phyloP scores from a whole-genome alignment of 2,888 invertebrate genomes.

The Lochmaea crataegi region DNA sequence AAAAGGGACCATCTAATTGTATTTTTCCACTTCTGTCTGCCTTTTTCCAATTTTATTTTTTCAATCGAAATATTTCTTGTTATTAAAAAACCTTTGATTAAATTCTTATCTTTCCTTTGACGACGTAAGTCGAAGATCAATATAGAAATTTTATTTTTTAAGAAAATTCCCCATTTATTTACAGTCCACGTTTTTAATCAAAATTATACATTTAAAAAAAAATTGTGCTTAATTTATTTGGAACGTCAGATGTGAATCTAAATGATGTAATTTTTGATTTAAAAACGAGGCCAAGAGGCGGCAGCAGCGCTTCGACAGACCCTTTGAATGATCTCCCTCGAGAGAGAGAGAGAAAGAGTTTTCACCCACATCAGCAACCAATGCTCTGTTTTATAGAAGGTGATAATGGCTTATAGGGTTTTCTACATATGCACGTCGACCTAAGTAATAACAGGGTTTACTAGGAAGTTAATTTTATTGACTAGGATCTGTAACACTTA shows the following conservation, averaged over 20 bases:
- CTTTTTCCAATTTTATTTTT: too few relatives aligned
- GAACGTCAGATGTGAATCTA: conserved; percentile 4
- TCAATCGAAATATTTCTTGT: too few relatives aligned
- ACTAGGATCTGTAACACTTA: background rate
- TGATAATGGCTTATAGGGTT: conserved; percentile 14
- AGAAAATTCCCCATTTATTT: conserved; percentile 3
- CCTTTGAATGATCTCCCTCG: conserved; percentile 4
- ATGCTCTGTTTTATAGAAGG: background rate
- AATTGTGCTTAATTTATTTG: conserved; percentile 11
- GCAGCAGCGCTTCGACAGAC: background rate
- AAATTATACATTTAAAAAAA: conserved; percentile 3
- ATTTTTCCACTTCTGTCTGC: too few relatives aligned
- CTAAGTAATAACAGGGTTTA: conserved; percentile 3
- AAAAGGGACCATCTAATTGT: too few relatives aligned
- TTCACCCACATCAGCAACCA: conserved; percentile 10
- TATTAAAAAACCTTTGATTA: background rate
- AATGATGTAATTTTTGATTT: conserved; percentile 19
- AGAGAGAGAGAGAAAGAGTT: background rate
- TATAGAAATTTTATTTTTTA: background rate
- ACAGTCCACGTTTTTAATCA: conserved; percentile 6
- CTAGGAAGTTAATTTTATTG: conserved; percentile 15
- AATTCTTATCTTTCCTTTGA: background rate
- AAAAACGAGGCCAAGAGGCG: conserved; percentile 14
- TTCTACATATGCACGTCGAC: conserved; percentile 10
- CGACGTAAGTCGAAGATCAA: background rate